Evolutionary conservation across 2,888 invertebrate genomes (phyloP), one percentile per base, ranked within the genome.

Genomic region (Brenthis hecate): DNA sequence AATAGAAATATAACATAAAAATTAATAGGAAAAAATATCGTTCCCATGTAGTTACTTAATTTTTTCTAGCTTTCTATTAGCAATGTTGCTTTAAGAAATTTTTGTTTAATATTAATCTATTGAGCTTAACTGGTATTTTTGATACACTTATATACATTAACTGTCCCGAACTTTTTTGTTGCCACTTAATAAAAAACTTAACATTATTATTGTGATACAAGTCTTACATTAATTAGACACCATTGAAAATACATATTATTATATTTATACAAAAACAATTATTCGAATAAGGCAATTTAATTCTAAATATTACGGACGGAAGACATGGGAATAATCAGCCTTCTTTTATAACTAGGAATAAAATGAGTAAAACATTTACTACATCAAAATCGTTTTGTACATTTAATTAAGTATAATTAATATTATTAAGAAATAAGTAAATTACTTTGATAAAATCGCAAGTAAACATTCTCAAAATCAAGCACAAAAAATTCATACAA

Each of bases 241-340:
- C 67, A 67, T 67, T 62, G 19, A 51, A 56, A 8, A 23, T 51
- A 50, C 51, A 67, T 56, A 61, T 60, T 58, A 53, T 8, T 36
- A 36, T 56, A 68, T 70, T 57, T 72, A 57, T 66, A 70, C 70
- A 71, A 57, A 68, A 64, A 60, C 43, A 28, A 28, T 28, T 28
- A 64, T 43, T 63, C 16, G 43, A 58, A 56, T 48, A 62, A 57
- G 13, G 16, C n/a, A 50, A 47, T n/a, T 43, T 54, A 61, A 57
- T 53, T 50, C 16, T 14, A 58, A 63, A 23, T 58, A 69, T 68
- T 66, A 66, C 36, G 67, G 74, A 74, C 75, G 76, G 77, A 78
- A 78, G 74, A 76, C 78, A 68, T 73, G 71, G 68, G 53, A 61
- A 68, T 69, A 74, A 68, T 77, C 76, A 78, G 76, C 74, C 77